Conservation (phyloP, 2,888 invertebrate species). For the Smittia aterrima region DNA sequence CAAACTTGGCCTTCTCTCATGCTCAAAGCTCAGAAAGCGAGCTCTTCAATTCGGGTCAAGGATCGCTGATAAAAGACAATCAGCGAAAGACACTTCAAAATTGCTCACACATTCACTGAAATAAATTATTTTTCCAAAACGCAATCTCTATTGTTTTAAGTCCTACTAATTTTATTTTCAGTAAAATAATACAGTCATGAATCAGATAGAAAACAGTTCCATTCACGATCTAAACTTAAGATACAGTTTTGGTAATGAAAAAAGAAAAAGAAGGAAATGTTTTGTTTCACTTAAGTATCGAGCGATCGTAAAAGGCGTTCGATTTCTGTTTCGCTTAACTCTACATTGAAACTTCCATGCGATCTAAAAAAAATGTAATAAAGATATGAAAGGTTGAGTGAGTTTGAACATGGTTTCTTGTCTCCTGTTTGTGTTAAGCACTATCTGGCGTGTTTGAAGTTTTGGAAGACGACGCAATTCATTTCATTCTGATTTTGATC, state of each 20-base stretch:
- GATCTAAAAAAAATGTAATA: neutral
- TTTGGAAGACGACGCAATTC: neutral
- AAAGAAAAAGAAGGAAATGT: neutral
- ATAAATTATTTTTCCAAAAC: neutral
- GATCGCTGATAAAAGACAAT: conserved; percentile 88
- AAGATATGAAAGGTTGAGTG: neutral
- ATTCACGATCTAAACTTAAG: neutral
- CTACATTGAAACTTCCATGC: neutral
- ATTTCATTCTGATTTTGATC: too few species aligned
- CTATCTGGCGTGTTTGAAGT: neutral
- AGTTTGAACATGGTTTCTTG: neutral
- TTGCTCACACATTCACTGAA: neutral
- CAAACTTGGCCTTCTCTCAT: conserved; percentile 63
- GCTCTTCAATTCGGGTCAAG: conserved; percentile 97
- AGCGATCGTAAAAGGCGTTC: neutral
- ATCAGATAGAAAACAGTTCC: neutral
- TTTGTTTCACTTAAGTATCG: neutral
- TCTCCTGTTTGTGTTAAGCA: neutral
- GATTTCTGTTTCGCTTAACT: neutral
- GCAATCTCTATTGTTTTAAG: neutral
- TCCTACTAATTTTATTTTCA: conserved; percentile 4
- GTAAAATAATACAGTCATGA: conserved; percentile 5
- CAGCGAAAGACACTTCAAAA: conserved; percentile 73
- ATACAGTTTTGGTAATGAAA: conserved; percentile 6
- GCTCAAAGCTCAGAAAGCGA: conserved; percentile 76